These are phyloP conservation scores for Drosophila burlai DNA, from an alignment of 1,140 invertebrate genomes.

Conservation along the genomic window DNA sequence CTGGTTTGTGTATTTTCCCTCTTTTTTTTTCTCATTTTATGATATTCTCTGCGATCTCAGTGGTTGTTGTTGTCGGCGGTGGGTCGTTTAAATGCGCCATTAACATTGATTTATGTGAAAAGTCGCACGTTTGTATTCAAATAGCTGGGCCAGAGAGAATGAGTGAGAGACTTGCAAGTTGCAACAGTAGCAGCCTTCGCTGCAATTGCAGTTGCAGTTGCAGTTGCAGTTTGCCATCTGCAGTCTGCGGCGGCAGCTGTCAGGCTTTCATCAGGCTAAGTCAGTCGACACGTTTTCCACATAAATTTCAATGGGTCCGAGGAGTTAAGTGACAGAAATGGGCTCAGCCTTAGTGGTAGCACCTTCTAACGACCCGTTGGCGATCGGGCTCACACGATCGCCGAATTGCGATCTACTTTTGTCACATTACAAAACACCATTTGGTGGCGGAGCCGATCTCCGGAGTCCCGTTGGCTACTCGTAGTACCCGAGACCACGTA, in stretches of 20 bases:
- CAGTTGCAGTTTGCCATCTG: constrained; percentile 21
- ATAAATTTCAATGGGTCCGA: constrained; percentile 66
- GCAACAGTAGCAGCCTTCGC: constrained; percentile 12
- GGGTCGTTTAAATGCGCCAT: constrained; percentile 71
- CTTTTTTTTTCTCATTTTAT: constrained; percentile 28
- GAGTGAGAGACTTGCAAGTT: constrained; percentile 46
- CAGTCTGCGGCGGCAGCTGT: constrained; percentile 39
- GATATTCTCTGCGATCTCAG: constrained; percentile 37
- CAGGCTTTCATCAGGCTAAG: constrained; percentile 62
- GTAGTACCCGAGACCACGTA: constrained; percentile 49
- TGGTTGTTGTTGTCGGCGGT: constrained; percentile 33
- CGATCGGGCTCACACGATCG: constrained; percentile 55
- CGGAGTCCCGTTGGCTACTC: constrained; percentile 36
- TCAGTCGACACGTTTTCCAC: constrained; percentile 67
- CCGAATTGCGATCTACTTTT: constrained; percentile 68
- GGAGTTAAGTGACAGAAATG: constrained; percentile 52
- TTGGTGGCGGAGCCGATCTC: constrained; percentile 11
- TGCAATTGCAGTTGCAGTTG: constrained; percentile 11
- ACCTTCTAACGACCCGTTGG: constrained; percentile 53
- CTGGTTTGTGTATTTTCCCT: constrained; percentile 48
- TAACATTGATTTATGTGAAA: constrained; percentile 75
- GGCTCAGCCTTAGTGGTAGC: constrained; percentile 46
- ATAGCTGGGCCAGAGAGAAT: constrained; percentile 40
- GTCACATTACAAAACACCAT: constrained; percentile 53
- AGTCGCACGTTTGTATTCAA: constrained; percentile 76